phyloP scores from a whole-genome alignment of 2,888 invertebrate genomes.

The Disparrhopalites patrizii region DNA sequence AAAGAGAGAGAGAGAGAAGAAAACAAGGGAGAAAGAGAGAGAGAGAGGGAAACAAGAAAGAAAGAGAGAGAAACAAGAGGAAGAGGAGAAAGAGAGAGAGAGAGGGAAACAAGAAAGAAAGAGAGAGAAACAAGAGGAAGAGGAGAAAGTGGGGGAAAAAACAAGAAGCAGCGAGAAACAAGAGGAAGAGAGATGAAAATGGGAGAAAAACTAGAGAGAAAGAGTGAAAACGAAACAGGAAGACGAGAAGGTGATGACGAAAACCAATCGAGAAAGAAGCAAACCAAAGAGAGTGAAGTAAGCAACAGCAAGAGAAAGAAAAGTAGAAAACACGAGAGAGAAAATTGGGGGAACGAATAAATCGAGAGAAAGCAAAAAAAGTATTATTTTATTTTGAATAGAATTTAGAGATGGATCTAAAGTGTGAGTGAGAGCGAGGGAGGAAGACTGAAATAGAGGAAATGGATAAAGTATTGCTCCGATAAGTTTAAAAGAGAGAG shows the following conservation, averaged over 20 bases:
- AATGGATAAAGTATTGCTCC: conserved; percentile 4
- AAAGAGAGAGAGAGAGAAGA: not conserved
- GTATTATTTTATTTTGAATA: not conserved
- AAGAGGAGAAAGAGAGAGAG: no score
- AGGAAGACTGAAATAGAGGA: not conserved
- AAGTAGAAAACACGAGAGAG: conserved; percentile 22
- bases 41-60: not conserved
- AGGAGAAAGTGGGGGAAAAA: not conserved
- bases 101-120: not conserved
- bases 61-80: not conserved
- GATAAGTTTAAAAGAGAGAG: conserved; percentile 13
- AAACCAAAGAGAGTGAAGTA: no score
- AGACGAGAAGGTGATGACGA: not conserved
- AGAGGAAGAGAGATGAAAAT: not conserved
- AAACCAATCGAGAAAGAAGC: not conserved
- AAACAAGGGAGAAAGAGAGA: not conserved
- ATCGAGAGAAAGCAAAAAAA: not conserved
- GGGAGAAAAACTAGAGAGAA: not conserved
- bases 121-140: not conserved
- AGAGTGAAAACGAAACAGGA: not conserved
- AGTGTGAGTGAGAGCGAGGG: not conserved
- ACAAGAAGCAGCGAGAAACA: not conserved
- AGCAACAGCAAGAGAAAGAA: conserved; percentile 6
- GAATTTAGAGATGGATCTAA: not conserved
- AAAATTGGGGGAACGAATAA: conserved; percentile 19